Evolutionary conservation across 2,113 vertebrate species (phyloP).

Genomic region (Stictonetta naevosa): DNA sequence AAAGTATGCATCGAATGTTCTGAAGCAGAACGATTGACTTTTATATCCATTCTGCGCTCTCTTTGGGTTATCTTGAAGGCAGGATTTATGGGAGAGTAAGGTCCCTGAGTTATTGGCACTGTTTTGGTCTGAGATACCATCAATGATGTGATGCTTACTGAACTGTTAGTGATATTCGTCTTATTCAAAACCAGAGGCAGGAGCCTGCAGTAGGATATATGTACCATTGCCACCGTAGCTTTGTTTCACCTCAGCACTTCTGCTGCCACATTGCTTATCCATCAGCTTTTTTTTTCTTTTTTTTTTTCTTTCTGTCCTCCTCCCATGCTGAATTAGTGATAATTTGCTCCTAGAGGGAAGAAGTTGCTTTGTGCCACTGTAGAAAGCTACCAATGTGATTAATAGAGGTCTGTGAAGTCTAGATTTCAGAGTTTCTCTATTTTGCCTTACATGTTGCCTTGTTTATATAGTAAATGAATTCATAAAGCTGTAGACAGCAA

Average conservation of each 20-base stretch:
- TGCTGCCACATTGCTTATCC: not conserved
- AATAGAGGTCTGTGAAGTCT: not conserved
- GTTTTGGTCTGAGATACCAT: not conserved
- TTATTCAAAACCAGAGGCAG: not conserved
- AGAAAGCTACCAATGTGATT: not conserved
- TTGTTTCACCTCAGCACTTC: not conserved
- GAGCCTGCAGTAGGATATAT: not conserved
- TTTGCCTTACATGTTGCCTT: not conserved
- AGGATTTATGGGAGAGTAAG: not conserved
- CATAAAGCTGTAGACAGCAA: not conserved
- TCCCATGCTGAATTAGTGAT: not conserved
- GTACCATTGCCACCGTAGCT: fast-evolving
- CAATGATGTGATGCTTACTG: not conserved
- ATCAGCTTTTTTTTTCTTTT: not conserved
- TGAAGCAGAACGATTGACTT: not conserved
- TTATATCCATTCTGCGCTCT: not conserved
- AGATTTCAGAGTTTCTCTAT: not conserved
- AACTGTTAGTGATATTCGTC: not conserved
- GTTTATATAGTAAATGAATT: not conserved
- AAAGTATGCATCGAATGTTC: not conserved
- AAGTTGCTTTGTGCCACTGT: not conserved
- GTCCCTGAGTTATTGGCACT: not conserved
- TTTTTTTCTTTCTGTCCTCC: not conserved
- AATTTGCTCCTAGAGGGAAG: not conserved
- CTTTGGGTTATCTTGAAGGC: not conserved